These are phyloP conservation scores for Hydractinia echinata DNA, from an alignment of 30 jellyfish, hydroid and myxozoan genomes.

Conservation along the genomic window DNA sequence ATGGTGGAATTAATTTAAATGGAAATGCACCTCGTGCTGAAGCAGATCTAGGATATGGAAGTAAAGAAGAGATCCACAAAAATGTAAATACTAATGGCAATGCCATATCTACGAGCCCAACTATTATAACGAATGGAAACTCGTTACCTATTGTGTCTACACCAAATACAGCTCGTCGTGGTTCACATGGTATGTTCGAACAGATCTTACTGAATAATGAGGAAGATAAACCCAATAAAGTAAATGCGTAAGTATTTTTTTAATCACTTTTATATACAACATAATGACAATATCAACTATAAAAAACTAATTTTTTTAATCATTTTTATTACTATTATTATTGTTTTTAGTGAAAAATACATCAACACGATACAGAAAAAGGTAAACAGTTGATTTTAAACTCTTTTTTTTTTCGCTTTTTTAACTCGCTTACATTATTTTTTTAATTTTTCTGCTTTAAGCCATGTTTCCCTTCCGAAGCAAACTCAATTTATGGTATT, in stretches of 20 bases:
- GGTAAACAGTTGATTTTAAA: background rate
- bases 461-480: too few relatives aligned
- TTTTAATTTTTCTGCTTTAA: too few relatives aligned
- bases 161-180: background rate
- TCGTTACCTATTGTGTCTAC: background rate
- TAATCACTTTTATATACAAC: too few relatives aligned
- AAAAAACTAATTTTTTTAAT: background rate
- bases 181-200: constrained; percentile 20
- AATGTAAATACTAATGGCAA: constrained; percentile 14
- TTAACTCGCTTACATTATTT: too few relatives aligned
- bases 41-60: background rate
- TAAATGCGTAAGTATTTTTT: too few relatives aligned
- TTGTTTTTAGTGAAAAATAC: constrained; percentile 12
- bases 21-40: background rate
- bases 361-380: constrained; percentile 19
- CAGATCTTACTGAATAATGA: background rate
- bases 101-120: background rate
- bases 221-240: background rate
- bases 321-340: background rate
- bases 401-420: too few relatives aligned
- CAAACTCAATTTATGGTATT: too few relatives aligned
- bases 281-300: too few relatives aligned
- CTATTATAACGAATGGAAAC: background rate
- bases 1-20: background rate
- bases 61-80: background rate